Percentiles rank a stretch among this genome's conserved stretches.
These are phyloP conservation scores for Stenoptilia bipunctidactyla DNA, from an alignment of 2,888 invertebrate species.

Conservation along the genomic window DNA sequence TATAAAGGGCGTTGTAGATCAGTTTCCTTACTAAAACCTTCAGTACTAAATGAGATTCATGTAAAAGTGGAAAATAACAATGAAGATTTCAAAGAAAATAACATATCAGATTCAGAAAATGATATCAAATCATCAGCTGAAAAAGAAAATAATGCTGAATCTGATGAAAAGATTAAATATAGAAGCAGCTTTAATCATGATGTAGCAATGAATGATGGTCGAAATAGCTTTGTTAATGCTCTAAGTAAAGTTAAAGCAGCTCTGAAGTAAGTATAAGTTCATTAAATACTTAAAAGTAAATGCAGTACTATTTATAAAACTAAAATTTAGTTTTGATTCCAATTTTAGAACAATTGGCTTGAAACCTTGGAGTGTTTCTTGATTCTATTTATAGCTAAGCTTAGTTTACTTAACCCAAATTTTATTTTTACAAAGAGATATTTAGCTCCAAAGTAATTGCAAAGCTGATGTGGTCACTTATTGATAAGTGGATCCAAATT, in stretches of 20 bases:
- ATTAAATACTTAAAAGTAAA: background rate
- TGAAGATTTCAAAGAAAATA: slow-evolving; percentile 33
- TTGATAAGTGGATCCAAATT: no score
- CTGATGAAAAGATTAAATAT: slow-evolving; percentile 41
- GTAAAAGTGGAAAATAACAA: slow-evolving; percentile 48
- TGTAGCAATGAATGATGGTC: slow-evolving; percentile 41
- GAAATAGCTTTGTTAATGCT: slow-evolving; percentile 53
- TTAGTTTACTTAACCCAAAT: no score
- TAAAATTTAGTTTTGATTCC: no score
- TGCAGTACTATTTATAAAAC: no score
- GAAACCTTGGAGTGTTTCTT: no score
- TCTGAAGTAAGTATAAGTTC: slow-evolving; percentile 38
- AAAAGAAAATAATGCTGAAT: slow-evolving; percentile 47
- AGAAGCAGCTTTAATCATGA: slow-evolving; percentile 36
- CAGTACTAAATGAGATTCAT: slow-evolving; percentile 58
- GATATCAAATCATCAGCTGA: slow-evolving; percentile 40
- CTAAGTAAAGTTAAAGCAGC: slow-evolving; percentile 58
- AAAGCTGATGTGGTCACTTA: no score
- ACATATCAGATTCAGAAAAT: slow-evolving; percentile 47
- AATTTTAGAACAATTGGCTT: no score
- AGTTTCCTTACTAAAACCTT: slow-evolving; percentile 53
- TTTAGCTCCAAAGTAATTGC: no score
- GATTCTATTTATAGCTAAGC: no score
- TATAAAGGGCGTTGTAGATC: slow-evolving; percentile 41
- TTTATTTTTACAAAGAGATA: no score